Percentiles rank a stretch among this genome's conserved stretches.
phyloP scores from a whole-genome alignment of 2,113 vertebrate genomes.

The Spizaetus ornatus region DNA sequence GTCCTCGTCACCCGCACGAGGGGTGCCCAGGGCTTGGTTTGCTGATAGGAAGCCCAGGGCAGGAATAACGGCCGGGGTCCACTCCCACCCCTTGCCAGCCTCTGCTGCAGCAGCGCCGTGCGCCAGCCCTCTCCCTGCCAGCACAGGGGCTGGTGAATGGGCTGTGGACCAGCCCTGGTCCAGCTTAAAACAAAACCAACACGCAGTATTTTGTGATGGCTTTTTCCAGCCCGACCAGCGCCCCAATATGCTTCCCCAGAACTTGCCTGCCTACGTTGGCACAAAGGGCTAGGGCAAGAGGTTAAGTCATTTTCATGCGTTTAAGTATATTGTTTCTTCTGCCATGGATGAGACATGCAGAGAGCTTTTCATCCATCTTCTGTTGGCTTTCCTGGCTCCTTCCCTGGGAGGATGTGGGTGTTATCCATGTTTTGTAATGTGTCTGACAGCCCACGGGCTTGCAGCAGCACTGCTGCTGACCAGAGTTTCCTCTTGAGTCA shows the following conservation, averaged over 20 bases:
- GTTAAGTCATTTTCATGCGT: background rate
- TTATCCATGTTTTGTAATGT: conserved; percentile 3
- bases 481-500: conserved; percentile 45
- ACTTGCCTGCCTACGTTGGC: rapidly evolving
- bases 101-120: background rate
- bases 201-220: background rate
- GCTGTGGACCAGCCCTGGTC: background rate
- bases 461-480: background rate
- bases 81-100: background rate
- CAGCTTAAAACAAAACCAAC: background rate
- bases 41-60: background rate
- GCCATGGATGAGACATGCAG: background rate
- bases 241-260: rapidly evolving
- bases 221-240: background rate
- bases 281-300: background rate
- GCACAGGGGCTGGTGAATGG: background rate
- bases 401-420: conserved; percentile 40
- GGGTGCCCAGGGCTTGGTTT: background rate
- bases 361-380: background rate
- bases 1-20: no score
- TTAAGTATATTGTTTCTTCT: background rate
- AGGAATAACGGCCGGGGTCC: background rate
- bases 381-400: background rate
- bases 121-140: background rate
- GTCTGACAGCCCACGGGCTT: background rate